Evolutionary conservation across 2,113 vertebrate genomes (phyloP).

Genomic region (Vombatus ursinus): DNA sequence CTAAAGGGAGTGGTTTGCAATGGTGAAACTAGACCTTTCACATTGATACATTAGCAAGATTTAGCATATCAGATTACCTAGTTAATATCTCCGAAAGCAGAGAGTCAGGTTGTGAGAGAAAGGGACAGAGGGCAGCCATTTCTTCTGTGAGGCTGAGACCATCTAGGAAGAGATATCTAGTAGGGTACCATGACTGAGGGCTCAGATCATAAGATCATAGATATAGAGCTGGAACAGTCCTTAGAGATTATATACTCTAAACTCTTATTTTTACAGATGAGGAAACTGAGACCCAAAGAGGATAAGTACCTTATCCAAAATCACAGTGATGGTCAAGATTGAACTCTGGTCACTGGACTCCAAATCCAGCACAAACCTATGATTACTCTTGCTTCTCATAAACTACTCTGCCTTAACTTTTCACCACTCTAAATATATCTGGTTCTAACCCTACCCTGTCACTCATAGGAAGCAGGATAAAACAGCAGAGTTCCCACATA

Average conservation of each 20-base stretch:
- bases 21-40: background rate
- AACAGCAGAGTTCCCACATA: conserved; percentile 41
- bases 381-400: background rate
- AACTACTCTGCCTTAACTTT: background rate
- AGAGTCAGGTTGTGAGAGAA: background rate
- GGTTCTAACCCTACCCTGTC: background rate
- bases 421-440: background rate
- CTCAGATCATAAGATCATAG: background rate
- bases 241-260: background rate
- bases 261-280: background rate
- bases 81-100: background rate
- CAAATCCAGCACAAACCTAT: background rate
- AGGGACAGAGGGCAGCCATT: background rate
- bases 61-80: background rate
- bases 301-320: background rate
- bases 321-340: background rate
- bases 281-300: background rate
- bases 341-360: background rate
- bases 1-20: conserved; percentile 3
- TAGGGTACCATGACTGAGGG: background rate
- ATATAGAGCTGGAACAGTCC: background rate
- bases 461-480: conserved; percentile 17
- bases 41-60: background rate
- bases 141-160: background rate
- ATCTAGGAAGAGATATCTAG: background rate